These are phyloP conservation scores for Trachelus stipa DNA, from an alignment of 2,888 invertebrate genomes.

Conservation along the genomic window DNA sequence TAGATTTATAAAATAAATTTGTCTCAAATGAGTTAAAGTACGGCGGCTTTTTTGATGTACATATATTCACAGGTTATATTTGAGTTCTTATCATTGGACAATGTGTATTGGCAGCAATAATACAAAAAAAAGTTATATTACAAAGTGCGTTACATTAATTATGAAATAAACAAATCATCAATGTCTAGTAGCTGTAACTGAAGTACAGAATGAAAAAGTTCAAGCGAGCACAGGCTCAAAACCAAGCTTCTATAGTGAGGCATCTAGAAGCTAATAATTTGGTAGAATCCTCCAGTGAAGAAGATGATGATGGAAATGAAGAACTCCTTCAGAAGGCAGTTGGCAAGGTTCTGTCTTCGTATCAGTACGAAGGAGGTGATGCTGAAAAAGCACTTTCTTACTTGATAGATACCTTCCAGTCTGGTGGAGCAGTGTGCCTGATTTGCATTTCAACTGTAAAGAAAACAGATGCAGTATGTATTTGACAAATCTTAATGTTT, in stretches of 20 bases:
- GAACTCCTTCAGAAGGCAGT: constrained; percentile 53
- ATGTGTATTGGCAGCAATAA: neutral
- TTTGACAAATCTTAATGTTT: constrained; percentile 13
- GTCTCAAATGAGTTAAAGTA: neutral
- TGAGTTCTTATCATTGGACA: neutral
- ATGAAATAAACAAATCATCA: neutral
- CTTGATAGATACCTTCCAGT: constrained; percentile 82
- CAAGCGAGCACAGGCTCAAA: constrained; percentile 54
- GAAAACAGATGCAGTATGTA: constrained; percentile 76
- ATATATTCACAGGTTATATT: neutral
- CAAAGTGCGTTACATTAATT: neutral
- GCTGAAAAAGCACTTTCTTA: constrained; percentile 76
- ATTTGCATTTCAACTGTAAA: constrained; percentile 92
- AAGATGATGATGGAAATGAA: constrained; percentile 52
- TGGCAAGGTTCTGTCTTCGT: constrained; percentile 53
- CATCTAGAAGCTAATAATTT: constrained; percentile 49
- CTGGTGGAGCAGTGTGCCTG: constrained; percentile 85
- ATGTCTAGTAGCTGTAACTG: neutral
- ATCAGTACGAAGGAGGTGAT: constrained; percentile 61
- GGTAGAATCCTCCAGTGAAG: constrained; percentile 58
- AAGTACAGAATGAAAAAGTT: constrained; percentile 54
- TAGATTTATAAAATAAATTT: neutral
- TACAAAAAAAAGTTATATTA: neutral
- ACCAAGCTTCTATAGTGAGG: constrained; percentile 56
- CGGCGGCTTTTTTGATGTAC: neutral